Conservation (phyloP, 2,888 invertebrate genomes). For the Oscheius sp. region DNA sequence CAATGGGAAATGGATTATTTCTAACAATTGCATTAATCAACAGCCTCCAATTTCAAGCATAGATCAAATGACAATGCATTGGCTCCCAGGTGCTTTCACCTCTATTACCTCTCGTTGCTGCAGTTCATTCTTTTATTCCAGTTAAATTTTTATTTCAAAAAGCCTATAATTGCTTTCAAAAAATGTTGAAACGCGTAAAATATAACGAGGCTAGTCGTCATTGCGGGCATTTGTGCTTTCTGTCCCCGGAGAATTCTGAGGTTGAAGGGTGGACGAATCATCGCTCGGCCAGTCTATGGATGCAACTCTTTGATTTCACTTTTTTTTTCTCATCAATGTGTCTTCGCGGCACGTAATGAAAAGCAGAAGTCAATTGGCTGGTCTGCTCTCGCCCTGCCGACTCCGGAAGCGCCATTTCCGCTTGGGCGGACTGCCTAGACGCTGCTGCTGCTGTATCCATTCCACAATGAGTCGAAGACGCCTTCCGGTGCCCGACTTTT, state of each 20-base stretch:
- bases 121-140: too few species aligned
- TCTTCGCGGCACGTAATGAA: conserved; percentile 24
- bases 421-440: conserved; percentile 14
- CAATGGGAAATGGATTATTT: background rate
- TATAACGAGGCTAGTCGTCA: conserved; percentile 14
- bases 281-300: background rate
- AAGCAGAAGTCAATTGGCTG: conserved; percentile 21
- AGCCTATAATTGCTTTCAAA: too few species aligned
- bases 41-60: conserved; percentile 12
- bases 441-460: conserved; percentile 13
- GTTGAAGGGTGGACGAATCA: background rate
- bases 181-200: conserved; percentile 1
- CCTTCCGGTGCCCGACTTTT: conserved; percentile 1
- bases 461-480: background rate
- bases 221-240: conserved; percentile 22
- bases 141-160: background rate
- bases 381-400: conserved; percentile 4
- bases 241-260: background rate
- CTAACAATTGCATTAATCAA: conserved; percentile 15
- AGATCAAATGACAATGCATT: conserved; percentile 22
- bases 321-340: background rate
- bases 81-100: conserved; percentile 16
- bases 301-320: conserved; percentile 11
- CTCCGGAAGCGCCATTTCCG: conserved; percentile 32
- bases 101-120: background rate